These are phyloP conservation scores for Megaceryle torquata DNA, from an alignment of 2,113 vertebrate species.

Conservation along the genomic window DNA sequence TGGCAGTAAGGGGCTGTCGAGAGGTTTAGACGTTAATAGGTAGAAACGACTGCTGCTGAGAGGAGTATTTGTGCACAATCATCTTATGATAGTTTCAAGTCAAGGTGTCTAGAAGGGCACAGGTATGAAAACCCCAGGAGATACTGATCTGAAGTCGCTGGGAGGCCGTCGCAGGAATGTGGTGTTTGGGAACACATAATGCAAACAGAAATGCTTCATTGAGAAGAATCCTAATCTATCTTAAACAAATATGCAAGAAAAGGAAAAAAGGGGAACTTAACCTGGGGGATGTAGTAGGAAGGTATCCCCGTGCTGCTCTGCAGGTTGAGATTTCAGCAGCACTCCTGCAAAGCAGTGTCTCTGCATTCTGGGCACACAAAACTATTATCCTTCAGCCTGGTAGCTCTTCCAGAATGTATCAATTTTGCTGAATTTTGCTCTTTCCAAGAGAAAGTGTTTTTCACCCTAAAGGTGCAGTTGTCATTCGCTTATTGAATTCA, in stretches of 20 bases:
- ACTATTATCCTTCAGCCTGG: slow-evolving; percentile 17
- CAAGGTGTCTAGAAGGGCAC: neutral
- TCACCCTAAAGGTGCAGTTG: slow-evolving; percentile 49
- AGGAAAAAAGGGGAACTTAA: slow-evolving; percentile 19
- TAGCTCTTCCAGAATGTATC: slow-evolving; percentile 34
- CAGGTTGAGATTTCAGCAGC: slow-evolving; percentile 11
- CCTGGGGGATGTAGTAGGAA: neutral
- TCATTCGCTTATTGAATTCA: slow-evolving; percentile 31
- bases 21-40: neutral
- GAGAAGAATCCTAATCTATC: neutral
- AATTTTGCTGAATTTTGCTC: slow-evolving; percentile 57
- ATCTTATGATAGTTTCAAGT: neutral
- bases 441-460: slow-evolving; percentile 65
- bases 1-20: neutral
- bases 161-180: neutral
- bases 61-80: neutral
- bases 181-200: neutral
- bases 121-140: neutral
- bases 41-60: accelerated
- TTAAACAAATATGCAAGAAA: neutral
- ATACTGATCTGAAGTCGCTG: neutral
- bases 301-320: slow-evolving; percentile 9
- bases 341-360: slow-evolving; percentile 6
- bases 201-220: slow-evolving; percentile 23
- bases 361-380: neutral